A percentile compares a stretch with the other conserved stretches of the same genome.
Evolutionary conservation across 2,113 vertebrate species (phyloP).

Genomic region (Rutilus rutilus): DNA sequence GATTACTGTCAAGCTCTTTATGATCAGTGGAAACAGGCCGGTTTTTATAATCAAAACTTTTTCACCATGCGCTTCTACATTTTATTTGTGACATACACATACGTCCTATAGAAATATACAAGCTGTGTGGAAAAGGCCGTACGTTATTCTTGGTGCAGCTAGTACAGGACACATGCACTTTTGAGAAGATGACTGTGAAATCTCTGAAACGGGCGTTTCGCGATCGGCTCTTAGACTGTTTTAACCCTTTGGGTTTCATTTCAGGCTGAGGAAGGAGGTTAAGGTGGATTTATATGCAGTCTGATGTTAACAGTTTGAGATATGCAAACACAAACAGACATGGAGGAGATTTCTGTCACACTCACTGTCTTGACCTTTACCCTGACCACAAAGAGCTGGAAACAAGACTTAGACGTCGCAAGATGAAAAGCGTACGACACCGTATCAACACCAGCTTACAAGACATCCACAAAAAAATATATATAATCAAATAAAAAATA

Average conservation of each 20-base stretch:
- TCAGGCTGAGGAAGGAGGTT: conserved; percentile 2
- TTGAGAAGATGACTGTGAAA: not conserved
- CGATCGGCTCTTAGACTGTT: not conserved
- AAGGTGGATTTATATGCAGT: conserved; percentile 17
- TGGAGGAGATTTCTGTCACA: conserved; percentile 61
- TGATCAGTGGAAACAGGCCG: conserved; percentile 52
- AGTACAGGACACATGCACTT: not conserved
- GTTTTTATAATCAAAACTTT: conserved; percentile 49
- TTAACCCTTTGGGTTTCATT: conserved; percentile 4
- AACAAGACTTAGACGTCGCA: conserved; percentile 46
- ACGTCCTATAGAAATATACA: conserved; percentile 9
- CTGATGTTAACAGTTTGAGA: conserved; percentile 57
- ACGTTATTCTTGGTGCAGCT: not conserved
- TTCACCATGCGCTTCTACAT: conserved; percentile 1
- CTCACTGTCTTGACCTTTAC: conserved; percentile 58
- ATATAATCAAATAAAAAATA: no score
- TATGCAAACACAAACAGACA: conserved; percentile 58
- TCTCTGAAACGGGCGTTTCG: not conserved
- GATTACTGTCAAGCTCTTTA: conserved; percentile 57
- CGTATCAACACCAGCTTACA: conserved; percentile 39
- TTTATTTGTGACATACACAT: conserved; percentile 30
- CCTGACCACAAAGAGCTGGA: conserved; percentile 50
- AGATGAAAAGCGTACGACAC: no score
- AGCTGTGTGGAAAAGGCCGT: not conserved
- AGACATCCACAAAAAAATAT: conserved; percentile 25